Evolutionary conservation across 2,888 invertebrate genomes (phyloP), one percentile per base, ranked within the genome.

Genomic region (Conchocele bisecta): DNA sequence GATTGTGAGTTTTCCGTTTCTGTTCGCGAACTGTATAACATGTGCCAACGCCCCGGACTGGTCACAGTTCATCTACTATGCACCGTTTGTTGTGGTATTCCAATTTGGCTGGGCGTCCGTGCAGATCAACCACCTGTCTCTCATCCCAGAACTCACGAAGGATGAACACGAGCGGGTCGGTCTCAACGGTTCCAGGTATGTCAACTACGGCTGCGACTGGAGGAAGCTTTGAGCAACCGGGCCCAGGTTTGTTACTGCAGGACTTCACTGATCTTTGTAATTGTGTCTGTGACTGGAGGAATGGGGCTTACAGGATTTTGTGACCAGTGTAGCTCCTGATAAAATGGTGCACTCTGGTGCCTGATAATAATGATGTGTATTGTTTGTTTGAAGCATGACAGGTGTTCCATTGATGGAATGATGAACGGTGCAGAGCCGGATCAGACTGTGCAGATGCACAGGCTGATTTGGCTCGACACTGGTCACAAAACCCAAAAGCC

Each of bases 71-170:
- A 75, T 91, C 3, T 93, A 92, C 84, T 93, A 92, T 77, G 86
- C 91, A 1, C 92, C 92, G 28, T 91, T 93, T 73, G 92, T 93
- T 15, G 88, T 92, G 76, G 94, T 91, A n/a, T 91, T 97, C 87
- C 97, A 97, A 93, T 96, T 97, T 91, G 97, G 97, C 17, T 97
- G 97, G 97, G 97, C 97, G 4, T 92, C 96, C 0, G 95, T 96
- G 0, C 97, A 97, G 92, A 96, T 98, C 86, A 96, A 97, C 24
- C 97, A 98, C 90, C 93, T 98, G 71, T 95, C 97, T 17, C 93
- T 97, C 51, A 97, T 97, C 84, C 96, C 97, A 0, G 91, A 91
- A 69, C 86, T 92, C 22, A 91, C 92, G 7, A 75, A 85, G 3
- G 81, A 88, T 70, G 87, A 89, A 29, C 66, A 84, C 13, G 91